phyloP scores from a whole-genome alignment of 2,113 vertebrate species.

The Macaca fascicularis region DNA sequence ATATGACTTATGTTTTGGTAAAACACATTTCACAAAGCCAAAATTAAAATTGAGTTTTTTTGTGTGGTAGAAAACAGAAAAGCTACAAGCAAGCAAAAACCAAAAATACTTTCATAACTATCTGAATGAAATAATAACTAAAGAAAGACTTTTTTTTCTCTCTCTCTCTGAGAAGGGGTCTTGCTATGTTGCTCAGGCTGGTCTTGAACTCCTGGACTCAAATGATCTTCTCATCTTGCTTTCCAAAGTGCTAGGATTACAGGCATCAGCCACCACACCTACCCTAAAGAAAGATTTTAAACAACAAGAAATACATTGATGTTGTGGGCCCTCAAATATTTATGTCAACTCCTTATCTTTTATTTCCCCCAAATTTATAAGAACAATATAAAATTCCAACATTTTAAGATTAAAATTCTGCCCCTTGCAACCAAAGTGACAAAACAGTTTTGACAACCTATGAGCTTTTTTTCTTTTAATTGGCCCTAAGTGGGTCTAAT shows the following conservation, averaged over 20 bases:
- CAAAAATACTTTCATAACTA: neutral
- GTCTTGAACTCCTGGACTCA: too few relatives aligned
- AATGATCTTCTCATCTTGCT: too few relatives aligned
- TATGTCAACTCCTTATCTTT: neutral
- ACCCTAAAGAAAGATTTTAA: neutral
- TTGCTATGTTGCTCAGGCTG: too few relatives aligned
- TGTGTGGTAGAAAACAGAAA: neutral
- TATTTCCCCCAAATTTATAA: neutral
- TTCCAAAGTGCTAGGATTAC: too few relatives aligned
- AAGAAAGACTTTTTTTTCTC: neutral
- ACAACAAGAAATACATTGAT: neutral
- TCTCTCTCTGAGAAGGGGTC: too few relatives aligned
- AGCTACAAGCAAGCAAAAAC: neutral
- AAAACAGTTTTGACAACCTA: neutral
- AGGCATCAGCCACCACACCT: too few relatives aligned
- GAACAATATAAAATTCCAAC: neutral
- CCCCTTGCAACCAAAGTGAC: neutral
- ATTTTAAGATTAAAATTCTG: neutral
- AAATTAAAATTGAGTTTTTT: neutral
- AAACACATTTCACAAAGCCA: neutral
- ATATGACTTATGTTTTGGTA: neutral
- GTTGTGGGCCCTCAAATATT: neutral
- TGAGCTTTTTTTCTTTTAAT: neutral
- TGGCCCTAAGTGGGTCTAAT: neutral
- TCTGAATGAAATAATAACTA: neutral